These are phyloP conservation scores for Odocoileus virginianus DNA, from an alignment of 2,113 vertebrate species.

Conservation along the genomic window DNA sequence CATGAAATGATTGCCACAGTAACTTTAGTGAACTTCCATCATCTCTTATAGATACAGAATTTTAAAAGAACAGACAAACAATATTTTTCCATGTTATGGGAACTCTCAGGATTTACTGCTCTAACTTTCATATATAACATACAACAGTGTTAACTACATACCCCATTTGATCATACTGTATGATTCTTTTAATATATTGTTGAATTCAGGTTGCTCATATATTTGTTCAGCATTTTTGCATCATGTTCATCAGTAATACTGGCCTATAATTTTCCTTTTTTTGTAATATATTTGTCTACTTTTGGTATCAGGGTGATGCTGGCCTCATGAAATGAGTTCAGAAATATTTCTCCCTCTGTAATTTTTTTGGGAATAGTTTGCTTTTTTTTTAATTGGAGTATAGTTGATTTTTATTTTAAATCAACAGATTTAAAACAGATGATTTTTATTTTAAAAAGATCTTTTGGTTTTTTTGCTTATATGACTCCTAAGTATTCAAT, in stretches of 20 bases:
- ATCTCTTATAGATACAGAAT: background rate
- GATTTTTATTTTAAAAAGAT: background rate
- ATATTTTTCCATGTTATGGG: background rate
- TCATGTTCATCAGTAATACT: background rate
- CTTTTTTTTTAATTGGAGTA: background rate
- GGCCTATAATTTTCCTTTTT: background rate
- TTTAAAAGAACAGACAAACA: background rate
- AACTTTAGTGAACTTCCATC: background rate
- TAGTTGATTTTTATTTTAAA: background rate
- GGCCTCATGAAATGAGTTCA: background rate
- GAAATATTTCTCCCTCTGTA: background rate
- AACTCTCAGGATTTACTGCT: background rate
- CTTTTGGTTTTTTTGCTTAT: background rate
- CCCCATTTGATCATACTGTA: background rate
- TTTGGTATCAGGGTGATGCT: background rate
- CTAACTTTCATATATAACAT: background rate
- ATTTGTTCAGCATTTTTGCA: background rate
- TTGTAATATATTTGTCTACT: background rate
- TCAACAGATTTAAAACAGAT: background rate
- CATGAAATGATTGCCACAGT: background rate
- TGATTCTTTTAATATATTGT: background rate
- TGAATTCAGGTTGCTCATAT: background rate
- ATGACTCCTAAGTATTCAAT: background rate
- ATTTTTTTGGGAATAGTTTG: background rate
- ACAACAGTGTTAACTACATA: background rate